Evolutionary conservation across 2,113 vertebrate genomes (phyloP), one percentile per base, ranked within the genome.

Genomic region (Meleagris gallopavo): DNA sequence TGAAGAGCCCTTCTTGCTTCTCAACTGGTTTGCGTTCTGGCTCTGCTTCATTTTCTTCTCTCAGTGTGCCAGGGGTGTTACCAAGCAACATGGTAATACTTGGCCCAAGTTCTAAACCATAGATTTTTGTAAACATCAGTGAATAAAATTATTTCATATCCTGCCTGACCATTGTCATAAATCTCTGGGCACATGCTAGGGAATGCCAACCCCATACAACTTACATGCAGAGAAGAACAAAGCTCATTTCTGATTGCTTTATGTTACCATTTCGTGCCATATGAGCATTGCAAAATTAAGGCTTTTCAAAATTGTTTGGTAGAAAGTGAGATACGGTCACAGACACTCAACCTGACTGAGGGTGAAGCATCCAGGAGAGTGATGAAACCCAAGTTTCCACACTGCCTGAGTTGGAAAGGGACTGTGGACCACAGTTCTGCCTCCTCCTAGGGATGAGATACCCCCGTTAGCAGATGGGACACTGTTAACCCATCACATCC

Each of bases 71-170:
- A 69, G 50, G 76, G 79, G 62, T 88, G 92, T 88, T 95, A 90
- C 88, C 19, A 36, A 90, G 83, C 66, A 90, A 82, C 79, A 90
- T 82, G 91, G 87, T 78, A 94, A 89, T 83, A 86, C 76, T 95
- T 95, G 94, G 76, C 62, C 20, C 54, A 76, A 11, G 1, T 46
- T 41, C 73, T 66, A 83, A 90, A 88, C 60, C 65, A 76, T 86
- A 73, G 45, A 73, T 75, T 86, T 97, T 81, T 71, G 65, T 89
- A 95, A 96, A 95, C 84, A 89, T 91, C 30, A 83, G 46, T 69
- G 58, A 93, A 95, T 57, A 90, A 92, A 85, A 83, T 87, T 91
- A 90, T 91, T 94, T 86, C 90, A 90, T 57, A 93, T 93, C 83
- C 83, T 93, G 73, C 48, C 57, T 91, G 69, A 93, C 93, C 62